Percentiles rank a stretch among this genome's conserved stretches.
Evolutionary conservation across 2,888 invertebrate genomes (phyloP).

Genomic region (Drosophila fungiperda): DNA sequence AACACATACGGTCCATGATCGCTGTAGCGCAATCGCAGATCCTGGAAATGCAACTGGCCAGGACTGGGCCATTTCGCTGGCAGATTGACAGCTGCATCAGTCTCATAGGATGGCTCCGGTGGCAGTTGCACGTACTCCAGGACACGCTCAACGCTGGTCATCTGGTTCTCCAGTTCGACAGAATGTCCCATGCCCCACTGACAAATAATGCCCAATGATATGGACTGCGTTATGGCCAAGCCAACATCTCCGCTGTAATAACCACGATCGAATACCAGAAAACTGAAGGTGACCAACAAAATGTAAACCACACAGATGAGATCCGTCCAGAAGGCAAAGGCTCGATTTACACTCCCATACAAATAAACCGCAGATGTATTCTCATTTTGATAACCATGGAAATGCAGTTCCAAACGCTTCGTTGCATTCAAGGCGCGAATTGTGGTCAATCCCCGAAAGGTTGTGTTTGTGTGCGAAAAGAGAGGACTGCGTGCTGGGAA

Average conservation of each 20-base stretch:
- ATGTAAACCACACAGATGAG: constrained; percentile 95
- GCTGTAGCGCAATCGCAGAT: constrained; percentile 89
- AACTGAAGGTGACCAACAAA: constrained; percentile 92
- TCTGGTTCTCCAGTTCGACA: constrained; percentile 92
- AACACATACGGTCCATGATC: constrained; percentile 89
- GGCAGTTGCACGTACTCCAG: constrained; percentile 91
- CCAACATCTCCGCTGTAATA: constrained; percentile 88
- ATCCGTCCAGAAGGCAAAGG: constrained; percentile 97
- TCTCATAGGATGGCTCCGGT: constrained; percentile 87
- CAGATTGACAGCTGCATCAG: constrained; percentile 78
- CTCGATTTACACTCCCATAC: constrained; percentile 94
- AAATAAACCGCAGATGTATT: constrained; percentile 91
- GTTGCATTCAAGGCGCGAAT: constrained; percentile 90
- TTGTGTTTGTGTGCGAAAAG: constrained; percentile 90
- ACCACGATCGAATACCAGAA: constrained; percentile 88
- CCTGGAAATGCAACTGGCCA: constrained; percentile 89
- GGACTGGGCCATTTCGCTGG: constrained; percentile 89
- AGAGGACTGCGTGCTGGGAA: constrained; percentile 90
- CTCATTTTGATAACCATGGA: constrained; percentile 87
- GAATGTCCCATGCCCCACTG: constrained; percentile 95
- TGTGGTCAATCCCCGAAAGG: constrained; percentile 91
- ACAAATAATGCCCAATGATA: constrained; percentile 89
- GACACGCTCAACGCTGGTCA: constrained; percentile 94
- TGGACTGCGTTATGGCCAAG: constrained; percentile 90
- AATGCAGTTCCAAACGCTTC: constrained; percentile 87